phyloP scores from a whole-genome alignment of 2,888 invertebrate species.

The Latrodectus hesperus region DNA sequence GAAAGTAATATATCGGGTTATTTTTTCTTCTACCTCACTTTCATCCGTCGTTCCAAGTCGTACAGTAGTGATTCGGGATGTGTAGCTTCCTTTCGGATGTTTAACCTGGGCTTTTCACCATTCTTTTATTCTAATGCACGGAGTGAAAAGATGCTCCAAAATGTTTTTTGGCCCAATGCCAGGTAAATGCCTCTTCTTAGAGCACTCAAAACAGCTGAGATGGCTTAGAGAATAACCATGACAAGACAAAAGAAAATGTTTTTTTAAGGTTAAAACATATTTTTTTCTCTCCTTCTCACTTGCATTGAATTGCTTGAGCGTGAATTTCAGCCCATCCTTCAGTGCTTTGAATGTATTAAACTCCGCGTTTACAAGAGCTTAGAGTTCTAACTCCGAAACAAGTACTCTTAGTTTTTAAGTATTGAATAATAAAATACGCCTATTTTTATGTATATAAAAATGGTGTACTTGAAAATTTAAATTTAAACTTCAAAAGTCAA shows the following conservation, averaged over 20 bases:
- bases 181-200: slow-evolving; percentile 22
- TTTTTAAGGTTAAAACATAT: not conserved
- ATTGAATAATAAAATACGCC: too few species aligned
- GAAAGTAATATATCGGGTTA: slow-evolving; percentile 57
- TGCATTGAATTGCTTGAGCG: not conserved
- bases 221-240: slow-evolving; percentile 6
- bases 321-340: not conserved
- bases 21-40: slow-evolving; percentile 23
- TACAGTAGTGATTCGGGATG: slow-evolving; percentile 49
- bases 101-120: slow-evolving; percentile 48
- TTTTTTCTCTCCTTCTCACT: not conserved
- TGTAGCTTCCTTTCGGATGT: slow-evolving; percentile 23
- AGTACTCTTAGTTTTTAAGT: too few species aligned
- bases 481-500: too few species aligned
- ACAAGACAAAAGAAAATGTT: slow-evolving; percentile 4
- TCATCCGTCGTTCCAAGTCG: slow-evolving; percentile 26
- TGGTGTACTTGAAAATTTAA: too few species aligned
- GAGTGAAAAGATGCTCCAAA: slow-evolving; percentile 21
- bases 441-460: too few species aligned
- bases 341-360: not conserved
- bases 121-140: slow-evolving; percentile 37
- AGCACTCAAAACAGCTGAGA: slow-evolving; percentile 17
- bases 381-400: too few species aligned
- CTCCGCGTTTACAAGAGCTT: too few species aligned
- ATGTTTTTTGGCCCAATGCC: slow-evolving; percentile 41